Conservation (phyloP, 2,797 vertebrate species). For the Brachyalestes nurse region DNA sequence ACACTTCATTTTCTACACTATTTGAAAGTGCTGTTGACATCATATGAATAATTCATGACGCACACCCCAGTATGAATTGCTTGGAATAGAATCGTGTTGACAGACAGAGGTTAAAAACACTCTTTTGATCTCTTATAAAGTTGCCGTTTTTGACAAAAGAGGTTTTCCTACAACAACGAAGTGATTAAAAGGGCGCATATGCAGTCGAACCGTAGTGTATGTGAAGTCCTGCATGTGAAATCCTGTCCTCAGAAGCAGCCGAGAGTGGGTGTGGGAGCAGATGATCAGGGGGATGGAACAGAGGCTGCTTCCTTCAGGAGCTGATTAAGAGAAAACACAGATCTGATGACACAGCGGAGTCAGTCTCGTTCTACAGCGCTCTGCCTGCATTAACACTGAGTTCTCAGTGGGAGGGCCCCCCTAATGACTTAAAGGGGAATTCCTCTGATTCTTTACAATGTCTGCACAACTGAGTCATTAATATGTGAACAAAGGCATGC, state of each 20-base stretch:
- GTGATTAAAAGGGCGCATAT: not conserved
- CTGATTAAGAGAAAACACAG: conserved; percentile 49
- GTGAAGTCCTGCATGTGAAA: conserved; percentile 7
- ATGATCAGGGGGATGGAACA: not conserved
- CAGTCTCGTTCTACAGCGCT: not conserved
- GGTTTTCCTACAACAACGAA: too few relatives aligned
- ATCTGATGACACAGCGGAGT: not conserved
- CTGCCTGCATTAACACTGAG: not conserved
- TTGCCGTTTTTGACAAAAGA: not conserved
- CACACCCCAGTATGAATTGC: not conserved
- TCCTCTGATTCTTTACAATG: not conserved
- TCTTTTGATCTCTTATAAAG: not conserved
- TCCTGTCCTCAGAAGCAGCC: conserved; percentile 12
- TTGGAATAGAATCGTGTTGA: not conserved
- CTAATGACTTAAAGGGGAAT: not conserved
- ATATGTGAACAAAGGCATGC: too few relatives aligned
- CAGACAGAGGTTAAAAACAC: too few relatives aligned
- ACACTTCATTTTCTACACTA: not conserved
- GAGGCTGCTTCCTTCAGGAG: conserved; percentile 32
- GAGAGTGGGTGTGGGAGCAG: conserved; percentile 8
- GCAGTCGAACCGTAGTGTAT: not conserved
- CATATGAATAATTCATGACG: not conserved
- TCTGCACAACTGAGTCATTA: too few relatives aligned
- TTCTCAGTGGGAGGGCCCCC: too few relatives aligned
- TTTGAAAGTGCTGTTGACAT: not conserved